Evolutionary conservation across 2,888 invertebrate species (phyloP).

Genomic region (Saturnia japonica): DNA sequence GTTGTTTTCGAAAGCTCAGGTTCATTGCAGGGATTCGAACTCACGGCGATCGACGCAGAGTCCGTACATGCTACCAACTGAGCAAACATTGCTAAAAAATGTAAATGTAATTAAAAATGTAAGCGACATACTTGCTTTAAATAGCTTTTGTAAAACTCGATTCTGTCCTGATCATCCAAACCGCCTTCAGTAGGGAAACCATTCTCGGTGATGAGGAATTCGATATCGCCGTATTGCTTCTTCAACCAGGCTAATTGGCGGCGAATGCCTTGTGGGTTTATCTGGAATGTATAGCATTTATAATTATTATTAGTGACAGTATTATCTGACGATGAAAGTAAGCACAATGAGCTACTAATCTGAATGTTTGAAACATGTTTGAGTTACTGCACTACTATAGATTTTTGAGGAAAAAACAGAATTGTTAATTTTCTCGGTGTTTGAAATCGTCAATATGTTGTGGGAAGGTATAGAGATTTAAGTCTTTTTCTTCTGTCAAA

Average conservation of each 20-base stretch:
- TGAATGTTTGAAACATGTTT: background rate
- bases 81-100: too few species aligned
- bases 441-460: too few species aligned
- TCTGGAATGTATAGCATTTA: constrained; percentile 32
- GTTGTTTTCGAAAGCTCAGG: too few species aligned
- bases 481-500: too few species aligned
- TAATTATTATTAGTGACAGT: background rate
- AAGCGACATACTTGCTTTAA: constrained; percentile 39
- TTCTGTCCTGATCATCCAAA: constrained; percentile 45
- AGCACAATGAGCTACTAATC: background rate
- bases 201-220: constrained; percentile 68
- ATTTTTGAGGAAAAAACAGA: background rate
- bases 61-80: too few species aligned
- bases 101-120: too few species aligned
- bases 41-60: too few species aligned
- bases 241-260: constrained; percentile 59
- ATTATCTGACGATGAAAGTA: background rate
- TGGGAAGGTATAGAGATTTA: too few species aligned
- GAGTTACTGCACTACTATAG: background rate
- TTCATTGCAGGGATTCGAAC: too few species aligned
- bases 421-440: too few species aligned
- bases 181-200: constrained; percentile 47
- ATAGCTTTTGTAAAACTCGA: constrained; percentile 37
- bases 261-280: constrained; percentile 65
- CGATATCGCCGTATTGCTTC: constrained; percentile 56